Evolutionary conservation across 2,888 invertebrate species (phyloP).

Genomic region (Gortyna flavago): DNA sequence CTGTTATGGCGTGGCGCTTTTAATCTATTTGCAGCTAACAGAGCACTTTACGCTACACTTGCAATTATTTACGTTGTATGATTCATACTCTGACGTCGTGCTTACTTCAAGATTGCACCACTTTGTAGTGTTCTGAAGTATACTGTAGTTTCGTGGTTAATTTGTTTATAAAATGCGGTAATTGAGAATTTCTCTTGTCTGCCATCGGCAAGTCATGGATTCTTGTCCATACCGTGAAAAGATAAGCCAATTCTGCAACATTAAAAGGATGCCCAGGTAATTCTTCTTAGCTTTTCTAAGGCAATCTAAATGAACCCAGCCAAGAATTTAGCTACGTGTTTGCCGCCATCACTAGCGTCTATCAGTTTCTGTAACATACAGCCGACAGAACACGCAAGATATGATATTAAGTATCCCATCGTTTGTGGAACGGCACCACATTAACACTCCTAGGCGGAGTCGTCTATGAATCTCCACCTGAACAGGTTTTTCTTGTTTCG

Average conservation of each 20-base stretch:
- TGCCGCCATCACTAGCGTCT: no score
- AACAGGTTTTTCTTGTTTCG: no score
- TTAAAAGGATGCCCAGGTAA: not conserved
- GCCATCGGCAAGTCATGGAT: not conserved
- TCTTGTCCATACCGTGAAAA: not conserved
- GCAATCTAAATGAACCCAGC: no score
- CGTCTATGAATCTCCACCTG: no score
- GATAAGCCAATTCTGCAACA: not conserved
- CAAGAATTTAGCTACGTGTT: no score
- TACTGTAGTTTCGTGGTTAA: not conserved
- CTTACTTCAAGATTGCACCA: conserved; percentile 17
- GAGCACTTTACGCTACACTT: not conserved
- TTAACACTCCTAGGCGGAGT: no score
- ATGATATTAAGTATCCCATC: no score
- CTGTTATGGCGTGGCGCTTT: not conserved
- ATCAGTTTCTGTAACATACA: no score
- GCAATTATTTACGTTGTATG: conserved; percentile 42
- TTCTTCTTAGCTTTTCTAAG: not conserved
- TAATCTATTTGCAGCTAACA: conserved; percentile 32
- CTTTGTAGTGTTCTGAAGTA: conserved; percentile 12
- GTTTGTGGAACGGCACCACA: no score
- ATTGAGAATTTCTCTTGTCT: no score
- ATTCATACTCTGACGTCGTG: conserved; percentile 35
- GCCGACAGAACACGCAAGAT: no score
- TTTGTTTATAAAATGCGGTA: not conserved